Evolutionary conservation across 2,113 vertebrate genomes (phyloP), one percentile per base, ranked within the genome.

Genomic region (Marmota flaviventris): DNA sequence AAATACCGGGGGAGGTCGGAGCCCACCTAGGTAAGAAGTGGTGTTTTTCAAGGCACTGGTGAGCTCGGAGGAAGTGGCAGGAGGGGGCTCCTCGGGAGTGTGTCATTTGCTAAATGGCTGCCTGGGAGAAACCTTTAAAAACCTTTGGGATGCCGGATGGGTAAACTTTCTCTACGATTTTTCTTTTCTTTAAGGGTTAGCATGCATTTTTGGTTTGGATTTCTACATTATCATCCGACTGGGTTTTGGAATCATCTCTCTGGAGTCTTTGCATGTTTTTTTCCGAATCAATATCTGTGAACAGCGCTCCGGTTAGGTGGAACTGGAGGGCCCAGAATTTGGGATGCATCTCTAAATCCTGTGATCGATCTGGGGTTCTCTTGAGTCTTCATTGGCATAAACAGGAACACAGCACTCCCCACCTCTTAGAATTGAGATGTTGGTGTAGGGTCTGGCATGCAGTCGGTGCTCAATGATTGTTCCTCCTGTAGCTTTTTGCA

Each of bases 81-180:
- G 70, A 73, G 69, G n/a, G 92, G 94, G 65, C 85, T 75, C 78
- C 72, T 53, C 48, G 0, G 16, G 85, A 81, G 85, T 7, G 94
- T 85, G 89, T 78, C 86, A 5, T 95, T 94, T 85, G 56, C 93
- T 89, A 84, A 93, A 89, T 97, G 95, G 95, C 93, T 93, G 89
- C 95, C 89, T 16, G 78, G 75, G 88, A 85, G 85, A 92, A 85
- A 42, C 65, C 86, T 85, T 73, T 7, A 29, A 37, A 67, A 76
- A 58, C 88, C 77, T 77, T 53, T 58, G 76, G 67, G 27, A 93
- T 86, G 16, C 51, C 14, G 56, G 58, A 22, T 70, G 83, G 92
- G 85, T 69, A 32, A 83, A 70, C 75, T 85, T 67, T 14, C 16
- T 17, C 61, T 13, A n/a, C 25, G 83, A 48, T 32, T 42, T 45